A percentile compares a stretch with the other conserved stretches of the same genome.
phyloP scores from a whole-genome alignment of 2,888 invertebrate genomes.

The Cheilosia pagana region DNA sequence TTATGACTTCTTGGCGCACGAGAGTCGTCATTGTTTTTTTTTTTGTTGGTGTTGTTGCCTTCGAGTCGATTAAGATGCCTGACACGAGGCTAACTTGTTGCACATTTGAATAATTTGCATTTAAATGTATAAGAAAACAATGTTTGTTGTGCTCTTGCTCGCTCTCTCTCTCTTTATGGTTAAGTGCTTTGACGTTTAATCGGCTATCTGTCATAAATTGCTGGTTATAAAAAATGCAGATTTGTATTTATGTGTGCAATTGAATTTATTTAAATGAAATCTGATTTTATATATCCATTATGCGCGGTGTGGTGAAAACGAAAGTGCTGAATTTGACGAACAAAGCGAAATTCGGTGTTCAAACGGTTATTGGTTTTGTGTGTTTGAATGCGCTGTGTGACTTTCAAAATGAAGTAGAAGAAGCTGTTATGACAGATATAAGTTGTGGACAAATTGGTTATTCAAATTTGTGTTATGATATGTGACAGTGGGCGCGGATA shows the following conservation, averaged over 20 bases:
- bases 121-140: conserved; percentile 57
- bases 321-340: not conserved
- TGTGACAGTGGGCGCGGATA: not conserved
- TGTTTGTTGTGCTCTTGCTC: conserved; percentile 12
- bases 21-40: conserved; percentile 22
- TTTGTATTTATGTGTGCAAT: conserved; percentile 60
- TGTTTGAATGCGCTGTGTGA: not conserved
- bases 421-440: conserved; percentile 26
- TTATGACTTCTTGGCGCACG: conserved; percentile 62
- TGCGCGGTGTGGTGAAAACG: not conserved
- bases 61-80: conserved; percentile 68
- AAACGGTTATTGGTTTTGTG: conserved; percentile 36
- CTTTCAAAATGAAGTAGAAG: not conserved
- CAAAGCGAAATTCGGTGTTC: conserved; percentile 7
- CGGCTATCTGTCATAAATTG: conserved; percentile 60
- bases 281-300: not conserved
- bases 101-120: conserved; percentile 75
- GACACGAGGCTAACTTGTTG: conserved; percentile 75
- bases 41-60: conserved; percentile 12
- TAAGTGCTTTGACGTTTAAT: conserved; percentile 69
- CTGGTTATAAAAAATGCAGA: conserved; percentile 54
- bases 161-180: conserved; percentile 7
- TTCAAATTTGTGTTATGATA: conserved; percentile 13
- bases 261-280: conserved; percentile 45
- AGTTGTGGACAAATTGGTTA: conserved; percentile 23